A percentile compares a stretch with the other conserved stretches of the same genome.
phyloP scores from a whole-genome alignment of 2,888 invertebrate genomes.

The Halictus ligatus region DNA sequence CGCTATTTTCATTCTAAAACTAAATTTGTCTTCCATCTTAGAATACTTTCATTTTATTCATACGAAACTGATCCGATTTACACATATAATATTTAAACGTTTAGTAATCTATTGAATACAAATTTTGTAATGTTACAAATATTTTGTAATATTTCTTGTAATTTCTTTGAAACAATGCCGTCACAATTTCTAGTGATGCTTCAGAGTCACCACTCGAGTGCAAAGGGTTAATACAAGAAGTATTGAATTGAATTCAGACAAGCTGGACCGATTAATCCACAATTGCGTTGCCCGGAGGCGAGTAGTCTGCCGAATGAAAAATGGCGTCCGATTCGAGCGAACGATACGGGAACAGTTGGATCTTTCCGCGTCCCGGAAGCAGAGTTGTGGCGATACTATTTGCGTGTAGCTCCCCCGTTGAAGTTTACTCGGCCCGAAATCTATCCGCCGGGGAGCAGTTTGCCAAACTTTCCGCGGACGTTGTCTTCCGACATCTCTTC shows the following conservation, averaged over 20 bases:
- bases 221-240: background rate
- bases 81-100: too few relatives aligned
- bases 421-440: constrained; percentile 60
- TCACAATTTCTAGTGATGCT: too few relatives aligned
- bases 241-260: too few relatives aligned
- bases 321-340: constrained; percentile 22
- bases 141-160: too few relatives aligned
- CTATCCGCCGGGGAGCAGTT: constrained; percentile 62
- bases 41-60: too few relatives aligned
- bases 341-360: constrained; percentile 20
- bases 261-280: background rate
- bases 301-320: background rate
- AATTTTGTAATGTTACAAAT: too few relatives aligned
- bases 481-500: constrained; percentile 42
- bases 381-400: background rate
- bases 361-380: background rate
- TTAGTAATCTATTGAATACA: too few relatives aligned
- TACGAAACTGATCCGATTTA: too few relatives aligned
- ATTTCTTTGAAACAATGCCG: too few relatives aligned
- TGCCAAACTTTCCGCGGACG: constrained; percentile 53
- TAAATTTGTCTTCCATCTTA: too few relatives aligned
- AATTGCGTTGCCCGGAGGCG: background rate
- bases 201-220: too few relatives aligned
- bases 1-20: too few relatives aligned
- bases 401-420: constrained; percentile 13